A percentile compares a stretch with the other conserved stretches of the same genome.
Evolutionary conservation across 2,113 vertebrate genomes (phyloP).

Genomic region (Mirounga angustirostris): DNA sequence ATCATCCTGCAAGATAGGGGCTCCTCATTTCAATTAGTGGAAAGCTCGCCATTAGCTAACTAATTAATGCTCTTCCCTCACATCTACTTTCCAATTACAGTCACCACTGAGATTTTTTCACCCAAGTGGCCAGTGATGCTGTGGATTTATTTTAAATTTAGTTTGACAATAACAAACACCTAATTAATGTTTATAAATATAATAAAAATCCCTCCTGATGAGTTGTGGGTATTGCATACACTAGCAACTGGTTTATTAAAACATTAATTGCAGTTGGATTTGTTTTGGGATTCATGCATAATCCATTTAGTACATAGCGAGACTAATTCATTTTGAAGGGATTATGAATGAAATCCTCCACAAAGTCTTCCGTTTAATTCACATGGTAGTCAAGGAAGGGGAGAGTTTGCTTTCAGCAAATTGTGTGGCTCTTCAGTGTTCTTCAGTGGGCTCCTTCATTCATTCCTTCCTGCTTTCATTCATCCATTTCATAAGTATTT

Average conservation of each 20-base stretch:
- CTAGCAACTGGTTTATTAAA: conserved; percentile 89
- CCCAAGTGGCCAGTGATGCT: conserved; percentile 90
- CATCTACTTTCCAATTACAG: conserved; percentile 92
- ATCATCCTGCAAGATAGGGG: conserved; percentile 77
- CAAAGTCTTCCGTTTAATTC: conserved; percentile 84
- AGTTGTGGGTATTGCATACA: conserved; percentile 88
- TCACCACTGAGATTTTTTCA: conserved; percentile 89
- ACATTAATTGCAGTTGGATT: conserved; percentile 91
- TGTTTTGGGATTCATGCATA: conserved; percentile 89
- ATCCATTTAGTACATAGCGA: conserved; percentile 91
- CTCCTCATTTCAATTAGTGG: conserved; percentile 89
- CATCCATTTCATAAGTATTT: not conserved
- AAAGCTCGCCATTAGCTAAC: conserved; percentile 87
- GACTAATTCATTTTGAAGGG: conserved; percentile 90
- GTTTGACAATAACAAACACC: conserved; percentile 90
- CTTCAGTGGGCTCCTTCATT: not conserved
- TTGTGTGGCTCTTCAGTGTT: conserved; percentile 47
- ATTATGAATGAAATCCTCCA: conserved; percentile 89
- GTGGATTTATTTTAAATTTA: conserved; percentile 91
- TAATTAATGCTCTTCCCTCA: conserved; percentile 89
- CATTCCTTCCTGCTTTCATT: not conserved
- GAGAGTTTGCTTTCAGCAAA: conserved; percentile 74
- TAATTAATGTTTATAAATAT: conserved; percentile 92
- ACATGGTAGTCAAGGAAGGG: conserved; percentile 56
- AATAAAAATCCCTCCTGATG: conserved; percentile 87